phyloP scores from a whole-genome alignment of 2,797 vertebrate species.

The Decapterus maruadsi region DNA sequence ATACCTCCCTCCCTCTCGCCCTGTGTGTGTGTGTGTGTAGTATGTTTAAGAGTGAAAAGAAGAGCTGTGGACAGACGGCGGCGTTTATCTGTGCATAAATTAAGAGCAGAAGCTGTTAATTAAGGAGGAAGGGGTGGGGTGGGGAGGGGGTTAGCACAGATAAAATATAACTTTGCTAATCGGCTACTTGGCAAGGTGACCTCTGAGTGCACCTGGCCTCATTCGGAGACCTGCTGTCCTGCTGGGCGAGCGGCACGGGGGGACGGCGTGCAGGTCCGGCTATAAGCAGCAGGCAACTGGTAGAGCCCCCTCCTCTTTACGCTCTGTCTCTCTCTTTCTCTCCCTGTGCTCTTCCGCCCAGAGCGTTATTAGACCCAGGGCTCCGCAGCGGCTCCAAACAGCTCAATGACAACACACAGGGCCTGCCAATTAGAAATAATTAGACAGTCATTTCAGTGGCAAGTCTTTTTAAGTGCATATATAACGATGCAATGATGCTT shows the following conservation, averaged over 20 bases:
- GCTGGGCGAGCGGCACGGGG: slow-evolving; percentile 62
- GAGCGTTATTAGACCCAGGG: slow-evolving; percentile 94
- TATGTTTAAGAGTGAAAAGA: slow-evolving; percentile 65
- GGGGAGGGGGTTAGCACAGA: slow-evolving; percentile 26
- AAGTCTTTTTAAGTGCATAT: slow-evolving; percentile 99
- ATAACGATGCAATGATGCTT: slow-evolving; percentile 99
- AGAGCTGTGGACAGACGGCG: slow-evolving; percentile 73
- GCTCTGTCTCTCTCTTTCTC: slow-evolving; percentile 29
- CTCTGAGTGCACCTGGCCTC: slow-evolving; percentile 56
- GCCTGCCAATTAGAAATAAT: slow-evolving; percentile 99
- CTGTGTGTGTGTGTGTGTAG: slow-evolving; percentile 34
- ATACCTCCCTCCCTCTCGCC: slow-evolving; percentile 44
- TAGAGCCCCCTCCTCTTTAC: slow-evolving; percentile 38
- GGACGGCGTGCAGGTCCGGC: slow-evolving; percentile 60
- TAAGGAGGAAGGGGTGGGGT: slow-evolving; percentile 24
- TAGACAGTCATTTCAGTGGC: slow-evolving; percentile 99
- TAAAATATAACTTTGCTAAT: slow-evolving; percentile 72
- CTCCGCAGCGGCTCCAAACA: slow-evolving; percentile 93
- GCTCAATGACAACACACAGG: slow-evolving; percentile 96
- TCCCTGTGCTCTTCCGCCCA: slow-evolving; percentile 84
- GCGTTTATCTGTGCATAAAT: slow-evolving; percentile 78
- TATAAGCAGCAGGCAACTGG: slow-evolving; percentile 64
- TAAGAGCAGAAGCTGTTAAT: slow-evolving; percentile 75
- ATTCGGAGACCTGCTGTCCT: slow-evolving; percentile 60
- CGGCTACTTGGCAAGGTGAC: slow-evolving; percentile 77